Conservation (phyloP, 2,113 vertebrate species). For the Vidua macroura region DNA sequence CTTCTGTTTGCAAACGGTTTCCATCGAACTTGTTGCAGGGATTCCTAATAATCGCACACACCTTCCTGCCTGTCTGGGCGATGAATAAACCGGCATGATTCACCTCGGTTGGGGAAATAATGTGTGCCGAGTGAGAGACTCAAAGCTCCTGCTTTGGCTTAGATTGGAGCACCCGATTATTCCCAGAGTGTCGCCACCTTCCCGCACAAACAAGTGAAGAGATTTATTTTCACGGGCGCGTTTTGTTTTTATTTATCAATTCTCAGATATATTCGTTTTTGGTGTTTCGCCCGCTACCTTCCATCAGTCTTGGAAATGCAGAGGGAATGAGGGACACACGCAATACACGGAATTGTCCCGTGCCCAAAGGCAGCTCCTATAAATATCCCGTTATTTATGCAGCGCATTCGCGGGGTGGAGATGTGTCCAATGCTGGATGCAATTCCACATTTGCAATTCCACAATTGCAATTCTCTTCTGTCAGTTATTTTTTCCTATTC, state of each 20-base stretch:
- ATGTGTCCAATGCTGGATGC: not conserved
- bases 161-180: not conserved
- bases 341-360: not conserved
- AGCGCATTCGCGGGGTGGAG: not conserved
- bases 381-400: not conserved
- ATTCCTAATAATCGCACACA: not conserved
- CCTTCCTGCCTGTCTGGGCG: not conserved
- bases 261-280: not conserved
- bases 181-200: not conserved
- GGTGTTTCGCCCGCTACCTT: not conserved
- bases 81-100: not conserved
- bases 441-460: not conserved
- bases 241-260: not conserved
- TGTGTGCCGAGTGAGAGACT: not conserved
- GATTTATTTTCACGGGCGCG: rapidly evolving
- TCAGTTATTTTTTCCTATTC: not conserved
- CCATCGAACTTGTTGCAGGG: not conserved
- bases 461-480: not conserved
- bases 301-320: not conserved
- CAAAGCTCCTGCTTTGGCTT: not conserved
- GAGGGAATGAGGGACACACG: not conserved
- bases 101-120: not conserved
- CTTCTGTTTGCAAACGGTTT: not conserved
- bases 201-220: not conserved
- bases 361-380: not conserved